Evolutionary conservation across 2,113 vertebrate species (phyloP).

Genomic region (Lipotes vexillifer): DNA sequence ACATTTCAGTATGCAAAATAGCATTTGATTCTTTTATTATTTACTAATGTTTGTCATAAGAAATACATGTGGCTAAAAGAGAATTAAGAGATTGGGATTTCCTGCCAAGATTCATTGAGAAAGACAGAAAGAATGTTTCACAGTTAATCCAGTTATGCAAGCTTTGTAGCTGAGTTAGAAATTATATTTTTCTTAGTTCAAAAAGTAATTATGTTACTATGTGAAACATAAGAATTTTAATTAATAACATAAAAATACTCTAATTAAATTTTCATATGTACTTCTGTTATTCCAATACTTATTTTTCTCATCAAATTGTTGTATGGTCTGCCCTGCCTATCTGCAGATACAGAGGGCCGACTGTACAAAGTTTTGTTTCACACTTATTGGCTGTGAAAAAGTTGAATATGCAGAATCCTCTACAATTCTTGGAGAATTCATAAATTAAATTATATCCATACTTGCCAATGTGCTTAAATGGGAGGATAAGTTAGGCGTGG

Average conservation of each 20-base stretch:
- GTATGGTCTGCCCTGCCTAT: not conserved
- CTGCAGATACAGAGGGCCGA: not conserved
- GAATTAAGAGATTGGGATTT: not conserved
- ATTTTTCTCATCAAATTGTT: constrained; percentile 10
- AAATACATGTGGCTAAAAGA: not conserved
- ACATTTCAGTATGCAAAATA: not conserved
- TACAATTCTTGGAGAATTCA: not conserved
- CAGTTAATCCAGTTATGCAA: not conserved
- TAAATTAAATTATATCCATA: not conserved
- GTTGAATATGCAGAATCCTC: not conserved
- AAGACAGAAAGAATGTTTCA: not conserved
- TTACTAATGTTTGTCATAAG: not conserved
- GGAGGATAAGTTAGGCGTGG: not conserved
- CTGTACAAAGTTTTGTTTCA: not conserved
- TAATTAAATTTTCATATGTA: not conserved
- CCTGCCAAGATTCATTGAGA: not conserved
- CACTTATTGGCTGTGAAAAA: not conserved
- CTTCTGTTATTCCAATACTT: constrained; percentile 3
- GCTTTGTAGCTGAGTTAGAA: not conserved
- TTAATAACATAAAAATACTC: not conserved
- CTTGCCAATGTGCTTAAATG: not conserved
- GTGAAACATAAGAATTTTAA: not conserved
- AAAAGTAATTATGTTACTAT: constrained; percentile 13
- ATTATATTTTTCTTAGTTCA: not conserved
- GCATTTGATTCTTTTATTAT: not conserved